These are phyloP conservation scores for Tachuris rubrigastra DNA, from an alignment of 2,113 vertebrate species.

Conservation along the genomic window DNA sequence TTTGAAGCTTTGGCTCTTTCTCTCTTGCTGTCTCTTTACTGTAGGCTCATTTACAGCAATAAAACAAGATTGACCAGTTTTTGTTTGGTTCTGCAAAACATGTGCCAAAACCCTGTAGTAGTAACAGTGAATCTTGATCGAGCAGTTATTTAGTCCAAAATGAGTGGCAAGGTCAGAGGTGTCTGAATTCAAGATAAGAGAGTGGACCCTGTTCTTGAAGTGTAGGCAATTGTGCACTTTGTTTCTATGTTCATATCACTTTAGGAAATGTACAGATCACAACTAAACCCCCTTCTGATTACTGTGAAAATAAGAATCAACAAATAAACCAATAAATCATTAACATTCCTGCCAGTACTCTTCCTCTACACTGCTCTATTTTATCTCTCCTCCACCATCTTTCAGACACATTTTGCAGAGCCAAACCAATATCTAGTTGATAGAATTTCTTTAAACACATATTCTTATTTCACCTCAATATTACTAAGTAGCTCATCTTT, in stretches of 20 bases:
- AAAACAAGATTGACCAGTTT: neutral
- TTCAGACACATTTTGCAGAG: neutral
- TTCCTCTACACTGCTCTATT: neutral
- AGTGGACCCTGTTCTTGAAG: neutral
- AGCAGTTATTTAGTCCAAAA: neutral
- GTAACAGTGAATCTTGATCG: neutral
- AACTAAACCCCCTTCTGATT: neutral
- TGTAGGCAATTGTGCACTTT: neutral
- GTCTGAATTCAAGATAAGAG: neutral
- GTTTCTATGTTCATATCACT: neutral
- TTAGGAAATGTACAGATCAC: neutral
- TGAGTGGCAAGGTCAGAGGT: neutral
- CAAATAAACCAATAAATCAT: slow-evolving; percentile 20
- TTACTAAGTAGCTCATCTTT: neutral
- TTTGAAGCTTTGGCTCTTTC: neutral
- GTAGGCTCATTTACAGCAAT: neutral
- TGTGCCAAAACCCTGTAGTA: neutral
- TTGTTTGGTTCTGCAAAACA: neutral
- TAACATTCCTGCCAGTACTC: neutral
- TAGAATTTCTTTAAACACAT: neutral
- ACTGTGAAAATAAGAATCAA: slow-evolving; percentile 12
- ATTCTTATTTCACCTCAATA: slow-evolving; percentile 5
- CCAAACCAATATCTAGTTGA: neutral
- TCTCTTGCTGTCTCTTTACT: neutral
- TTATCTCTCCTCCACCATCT: neutral